Evolutionary conservation across 2,888 invertebrate genomes (phyloP), one percentile per base, ranked within the genome.

Genomic region (Morpho achilles): DNA sequence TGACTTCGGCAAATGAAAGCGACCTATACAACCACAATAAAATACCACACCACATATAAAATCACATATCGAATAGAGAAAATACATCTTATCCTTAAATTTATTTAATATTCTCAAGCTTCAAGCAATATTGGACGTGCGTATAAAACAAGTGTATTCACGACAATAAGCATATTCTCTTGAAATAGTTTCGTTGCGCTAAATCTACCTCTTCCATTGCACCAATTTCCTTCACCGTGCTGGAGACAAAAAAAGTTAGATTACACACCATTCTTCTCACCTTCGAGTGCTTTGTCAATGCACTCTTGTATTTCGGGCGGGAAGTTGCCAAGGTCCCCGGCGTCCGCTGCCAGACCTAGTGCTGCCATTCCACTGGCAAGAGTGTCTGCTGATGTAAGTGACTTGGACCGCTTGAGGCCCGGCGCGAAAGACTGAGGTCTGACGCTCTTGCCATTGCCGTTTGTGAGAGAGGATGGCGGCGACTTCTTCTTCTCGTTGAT

Each of bases 331-430:
- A 96, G 91, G 72, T 96, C 95, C 0, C 95, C 94, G 3, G 94
- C 93, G 65, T 95, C 95, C 1, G 94, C 94, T 41, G 94, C 94
- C 42, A 94, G 80, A 0, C 93, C 93, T 67, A 94, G 82, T n/a
- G 94, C 92, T 42, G 94, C 94, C 80, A 93, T 92, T 16, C 94
- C 93, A 50, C 94, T 91, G 52, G 93, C 93, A 64, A 93, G 82
- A 8, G 94, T 93, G 74, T 96, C 96, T 0, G 95, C 94, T 0
- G 96, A 94, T 8, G 95, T 95, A 69, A 96, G 82, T 59, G 96
- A 96, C 82, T 96, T 96, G 61, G 96, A 96, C 51, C 96, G 92
- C 84, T 96, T 96, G 62, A 96, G 79, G n/a, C 92, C 84, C 8
- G 89, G 80, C 50, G 87, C 74, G 72, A 85, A 86, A 32, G 82